A percentile compares a stretch with the other conserved stretches of the same genome.
Conservation (phyloP, 2,888 invertebrate species). For the Dusona sp. region DNA sequence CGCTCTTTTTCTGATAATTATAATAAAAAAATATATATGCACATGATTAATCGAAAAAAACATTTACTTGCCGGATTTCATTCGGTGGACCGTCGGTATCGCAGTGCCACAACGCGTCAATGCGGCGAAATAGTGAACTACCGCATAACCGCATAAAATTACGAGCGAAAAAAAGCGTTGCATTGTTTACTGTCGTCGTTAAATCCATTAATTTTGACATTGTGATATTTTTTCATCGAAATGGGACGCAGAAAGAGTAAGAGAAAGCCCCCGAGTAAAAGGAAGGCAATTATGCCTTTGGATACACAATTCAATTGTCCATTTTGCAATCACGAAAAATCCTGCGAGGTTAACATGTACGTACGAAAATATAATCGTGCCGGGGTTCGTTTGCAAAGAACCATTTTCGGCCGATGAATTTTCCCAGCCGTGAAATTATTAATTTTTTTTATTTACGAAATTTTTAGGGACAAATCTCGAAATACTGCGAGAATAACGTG, state of each 20-base stretch:
- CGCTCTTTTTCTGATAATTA: neutral
- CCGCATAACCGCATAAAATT: neutral
- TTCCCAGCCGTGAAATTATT: slow-evolving; percentile 8
- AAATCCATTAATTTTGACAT: neutral
- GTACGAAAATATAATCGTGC: slow-evolving; percentile 79
- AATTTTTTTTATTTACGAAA: slow-evolving; percentile 31
- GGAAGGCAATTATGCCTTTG: slow-evolving; percentile 96
- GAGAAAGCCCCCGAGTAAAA: slow-evolving; percentile 97
- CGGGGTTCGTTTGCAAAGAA: slow-evolving; percentile 26
- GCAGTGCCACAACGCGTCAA: neutral
- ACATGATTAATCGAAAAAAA: neutral
- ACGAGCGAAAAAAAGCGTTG: slow-evolving; percentile 2
- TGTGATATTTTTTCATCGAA: slow-evolving; percentile 62
- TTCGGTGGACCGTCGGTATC: neutral
- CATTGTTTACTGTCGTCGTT: slow-evolving; percentile 23
- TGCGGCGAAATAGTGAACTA: slow-evolving; percentile 14
- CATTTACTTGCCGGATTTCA: neutral
- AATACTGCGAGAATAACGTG: slow-evolving; percentile 98
- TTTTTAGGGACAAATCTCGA: slow-evolving; percentile 95
- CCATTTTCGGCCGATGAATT: neutral
- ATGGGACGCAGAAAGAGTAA: slow-evolving; percentile 99
- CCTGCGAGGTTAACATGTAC: slow-evolving; percentile 99
- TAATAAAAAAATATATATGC: neutral
- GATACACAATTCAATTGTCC: slow-evolving; percentile 99
- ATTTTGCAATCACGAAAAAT: slow-evolving; percentile 99